A percentile compares a stretch with the other conserved stretches of the same genome.
Conservation (phyloP, 2,113 vertebrate genomes). For the Muntiacus reevesi region DNA sequence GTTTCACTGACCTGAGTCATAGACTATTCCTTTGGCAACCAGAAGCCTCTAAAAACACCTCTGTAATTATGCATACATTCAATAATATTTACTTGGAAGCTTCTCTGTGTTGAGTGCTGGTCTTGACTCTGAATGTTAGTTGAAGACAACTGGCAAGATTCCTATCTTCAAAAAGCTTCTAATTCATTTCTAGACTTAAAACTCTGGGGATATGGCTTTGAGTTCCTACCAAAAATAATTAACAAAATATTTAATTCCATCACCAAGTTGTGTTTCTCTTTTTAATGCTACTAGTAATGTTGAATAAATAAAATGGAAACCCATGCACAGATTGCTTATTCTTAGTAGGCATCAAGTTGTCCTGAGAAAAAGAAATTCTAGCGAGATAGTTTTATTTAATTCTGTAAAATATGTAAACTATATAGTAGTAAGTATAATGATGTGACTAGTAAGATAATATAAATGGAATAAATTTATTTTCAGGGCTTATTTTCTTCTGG, state of each 20-base stretch:
- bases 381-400: slow-evolving; percentile 23
- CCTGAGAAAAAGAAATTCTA: neutral
- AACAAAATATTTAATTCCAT: neutral
- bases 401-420: slow-evolving; percentile 70
- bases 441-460: neutral
- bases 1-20: neutral
- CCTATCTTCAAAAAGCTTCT: neutral
- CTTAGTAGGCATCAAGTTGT: neutral
- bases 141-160: neutral
- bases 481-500: slow-evolving; percentile 9
- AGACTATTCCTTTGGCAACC: neutral
- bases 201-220: neutral
- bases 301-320: neutral
- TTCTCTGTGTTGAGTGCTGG: neutral
- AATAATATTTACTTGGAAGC: neutral
- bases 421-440: neutral
- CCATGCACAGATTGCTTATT: neutral
- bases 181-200: slow-evolving; percentile 11
- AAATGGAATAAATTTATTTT: slow-evolving; percentile 58
- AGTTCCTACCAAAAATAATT: slow-evolving; percentile 10
- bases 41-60: neutral
- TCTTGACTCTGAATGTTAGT: neutral
- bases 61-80: neutral
- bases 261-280: neutral
- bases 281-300: neutral